Percentiles rank a stretch among this genome's conserved stretches.
Conservation (phyloP, 1,140 invertebrate genomes). For the Drosophila pectinifera region DNA sequence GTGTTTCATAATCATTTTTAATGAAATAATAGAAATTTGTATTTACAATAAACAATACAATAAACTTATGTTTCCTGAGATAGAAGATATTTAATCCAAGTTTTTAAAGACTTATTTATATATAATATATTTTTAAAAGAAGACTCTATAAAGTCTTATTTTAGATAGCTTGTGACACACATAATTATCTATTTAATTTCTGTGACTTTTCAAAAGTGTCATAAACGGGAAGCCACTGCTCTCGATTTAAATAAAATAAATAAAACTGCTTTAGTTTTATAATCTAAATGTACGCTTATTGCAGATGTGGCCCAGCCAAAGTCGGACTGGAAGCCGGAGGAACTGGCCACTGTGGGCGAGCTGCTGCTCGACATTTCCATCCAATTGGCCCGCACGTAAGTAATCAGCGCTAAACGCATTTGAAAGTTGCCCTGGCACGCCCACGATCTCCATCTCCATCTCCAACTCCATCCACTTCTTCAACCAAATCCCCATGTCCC, state of each 20-base stretch:
- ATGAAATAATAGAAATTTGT: no score
- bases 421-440: conserved; percentile 71
- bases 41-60: no score
- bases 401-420: conserved; percentile 64
- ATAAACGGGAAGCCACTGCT: not conserved
- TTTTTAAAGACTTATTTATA: no score
- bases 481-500: conserved; percentile 10
- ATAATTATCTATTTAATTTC: no score
- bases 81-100: no score
- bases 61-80: no score
- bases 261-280: not conserved
- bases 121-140: no score
- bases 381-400: conserved; percentile 94
- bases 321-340: conserved; percentile 91
- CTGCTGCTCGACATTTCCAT: conserved; percentile 93
- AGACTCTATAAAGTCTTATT: no score
- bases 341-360: conserved; percentile 93
- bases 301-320: conserved; percentile 91
- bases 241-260: not conserved
- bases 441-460: conserved; percentile 41
- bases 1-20: no score
- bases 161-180: no score
- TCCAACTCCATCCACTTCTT: not conserved
- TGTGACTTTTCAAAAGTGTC: not conserved
- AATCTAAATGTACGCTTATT: not conserved